phyloP scores from a whole-genome alignment of 2,888 invertebrate species.

The Metellina segmentata region DNA sequence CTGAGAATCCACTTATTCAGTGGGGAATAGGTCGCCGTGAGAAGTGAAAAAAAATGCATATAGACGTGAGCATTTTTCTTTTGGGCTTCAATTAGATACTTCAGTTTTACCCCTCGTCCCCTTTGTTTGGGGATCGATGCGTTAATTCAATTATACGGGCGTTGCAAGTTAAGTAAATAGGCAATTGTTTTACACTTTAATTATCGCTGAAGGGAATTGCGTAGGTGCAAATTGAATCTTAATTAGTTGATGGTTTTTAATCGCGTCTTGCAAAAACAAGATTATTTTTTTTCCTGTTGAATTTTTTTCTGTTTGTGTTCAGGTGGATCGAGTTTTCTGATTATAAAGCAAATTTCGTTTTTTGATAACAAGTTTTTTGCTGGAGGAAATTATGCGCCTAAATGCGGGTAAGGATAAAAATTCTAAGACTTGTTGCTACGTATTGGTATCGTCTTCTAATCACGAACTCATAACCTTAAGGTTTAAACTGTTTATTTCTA shows the following conservation, averaged over 20 bases:
- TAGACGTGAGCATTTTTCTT: slow-evolving; percentile 40
- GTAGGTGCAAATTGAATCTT: background rate
- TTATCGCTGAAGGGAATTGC: background rate
- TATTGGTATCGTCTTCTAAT: no score
- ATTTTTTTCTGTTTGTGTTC: background rate
- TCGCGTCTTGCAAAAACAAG: background rate
- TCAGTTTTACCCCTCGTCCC: background rate
- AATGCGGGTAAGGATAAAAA: no score
- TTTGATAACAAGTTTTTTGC: no score
- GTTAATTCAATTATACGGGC: background rate
- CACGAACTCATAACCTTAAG: no score
- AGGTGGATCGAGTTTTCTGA: no score
- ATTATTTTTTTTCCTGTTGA: background rate
- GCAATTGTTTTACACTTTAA: background rate
- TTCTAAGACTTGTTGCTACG: no score
- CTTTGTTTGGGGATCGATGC: background rate
- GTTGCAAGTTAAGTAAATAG: background rate
- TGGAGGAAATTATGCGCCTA: no score
- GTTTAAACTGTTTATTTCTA: no score
- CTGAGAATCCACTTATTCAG: slow-evolving; percentile 30
- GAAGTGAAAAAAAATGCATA: slow-evolving; percentile 23
- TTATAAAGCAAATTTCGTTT: no score
- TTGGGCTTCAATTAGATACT: slow-evolving; percentile 3
- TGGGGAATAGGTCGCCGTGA: slow-evolving; percentile 31
- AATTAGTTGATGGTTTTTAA: background rate